Percentiles rank a stretch among this genome's conserved stretches.
These are phyloP conservation scores for Rynchops niger DNA, from an alignment of 2,113 vertebrate genomes.

Conservation along the genomic window DNA sequence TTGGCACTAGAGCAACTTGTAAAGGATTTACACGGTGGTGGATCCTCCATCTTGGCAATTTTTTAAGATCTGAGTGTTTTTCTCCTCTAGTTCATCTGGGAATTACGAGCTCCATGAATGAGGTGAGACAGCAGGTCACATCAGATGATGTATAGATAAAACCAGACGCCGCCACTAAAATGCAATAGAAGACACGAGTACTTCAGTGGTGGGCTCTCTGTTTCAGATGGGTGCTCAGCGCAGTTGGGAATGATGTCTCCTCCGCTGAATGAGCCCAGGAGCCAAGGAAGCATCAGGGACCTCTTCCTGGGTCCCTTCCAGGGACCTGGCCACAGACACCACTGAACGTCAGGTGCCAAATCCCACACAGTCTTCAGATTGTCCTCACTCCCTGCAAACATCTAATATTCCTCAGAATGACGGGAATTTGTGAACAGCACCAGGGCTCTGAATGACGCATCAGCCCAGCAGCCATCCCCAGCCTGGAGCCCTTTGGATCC, in stretches of 20 bases:
- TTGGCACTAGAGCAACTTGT: not conserved
- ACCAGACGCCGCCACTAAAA: not conserved
- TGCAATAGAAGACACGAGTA: not conserved
- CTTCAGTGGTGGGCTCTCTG: not conserved
- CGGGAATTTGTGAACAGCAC: rapidly evolving
- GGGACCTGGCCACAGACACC: not conserved
- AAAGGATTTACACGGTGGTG: not conserved
- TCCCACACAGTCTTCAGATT: not conserved
- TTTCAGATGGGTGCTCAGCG: not conserved
- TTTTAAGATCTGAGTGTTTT: not conserved
- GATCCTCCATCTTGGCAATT: not conserved
- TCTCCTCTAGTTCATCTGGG: not conserved
- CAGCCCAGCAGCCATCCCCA: not conserved
- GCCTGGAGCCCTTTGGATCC: not conserved
- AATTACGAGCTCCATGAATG: not conserved
- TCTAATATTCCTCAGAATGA: too few species aligned
- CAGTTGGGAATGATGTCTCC: rapidly evolving
- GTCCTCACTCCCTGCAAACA: not conserved
- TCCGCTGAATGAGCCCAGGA: not conserved
- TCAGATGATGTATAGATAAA: not conserved
- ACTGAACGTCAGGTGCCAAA: not conserved
- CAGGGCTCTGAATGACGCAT: rapidly evolving
- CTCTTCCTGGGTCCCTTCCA: too few species aligned
- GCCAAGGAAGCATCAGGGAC: not conserved
- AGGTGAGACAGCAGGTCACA: not conserved